phyloP scores from a whole-genome alignment of 2,888 invertebrate genomes.

The Timema cristinae region DNA sequence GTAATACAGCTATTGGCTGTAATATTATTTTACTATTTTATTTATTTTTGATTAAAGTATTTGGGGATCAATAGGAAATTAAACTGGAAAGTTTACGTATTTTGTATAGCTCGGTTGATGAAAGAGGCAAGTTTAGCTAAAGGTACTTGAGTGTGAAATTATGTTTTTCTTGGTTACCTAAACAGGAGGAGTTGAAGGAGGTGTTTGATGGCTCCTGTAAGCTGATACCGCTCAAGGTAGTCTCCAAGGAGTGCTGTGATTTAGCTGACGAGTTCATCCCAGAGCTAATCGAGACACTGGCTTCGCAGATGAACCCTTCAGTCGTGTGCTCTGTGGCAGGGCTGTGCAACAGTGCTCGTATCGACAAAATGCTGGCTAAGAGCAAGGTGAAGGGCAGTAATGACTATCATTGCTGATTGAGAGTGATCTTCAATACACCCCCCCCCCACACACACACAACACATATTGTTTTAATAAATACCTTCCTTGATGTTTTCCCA shows the following conservation, averaged over 20 bases:
- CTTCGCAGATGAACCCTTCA: constrained; percentile 88
- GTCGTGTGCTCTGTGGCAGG: constrained; percentile 84
- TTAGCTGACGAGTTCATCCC: constrained; percentile 82
- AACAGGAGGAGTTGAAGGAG: constrained; percentile 71
- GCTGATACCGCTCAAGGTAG: constrained; percentile 68
- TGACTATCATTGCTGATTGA: too few relatives aligned
- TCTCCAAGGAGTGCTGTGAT: constrained; percentile 71
- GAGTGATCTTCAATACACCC: too few relatives aligned
- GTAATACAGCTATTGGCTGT: too few relatives aligned
- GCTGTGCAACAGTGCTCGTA: constrained; percentile 72
- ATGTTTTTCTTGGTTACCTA: constrained; percentile 19
- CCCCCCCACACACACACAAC: too few relatives aligned
- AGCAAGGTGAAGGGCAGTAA: constrained; percentile 10
- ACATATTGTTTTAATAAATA: too few relatives aligned
- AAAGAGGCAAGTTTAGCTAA: not conserved
- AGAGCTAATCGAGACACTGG: constrained; percentile 79
- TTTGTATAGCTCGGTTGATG: too few relatives aligned
- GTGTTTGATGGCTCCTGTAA: constrained; percentile 87
- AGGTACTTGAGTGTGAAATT: not conserved
- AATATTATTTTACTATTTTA: too few relatives aligned
- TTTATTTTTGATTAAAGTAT: too few relatives aligned
- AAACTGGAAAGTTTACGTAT: too few relatives aligned
- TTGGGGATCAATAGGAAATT: too few relatives aligned
- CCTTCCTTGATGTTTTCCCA: too few relatives aligned
- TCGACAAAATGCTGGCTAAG: constrained; percentile 55